Evolutionary conservation across 30 jellyfish, hydroid and myxozoan genomes (phyloP), one percentile per base, ranked within the genome.

Genomic region (Cassiopea andromeda): DNA sequence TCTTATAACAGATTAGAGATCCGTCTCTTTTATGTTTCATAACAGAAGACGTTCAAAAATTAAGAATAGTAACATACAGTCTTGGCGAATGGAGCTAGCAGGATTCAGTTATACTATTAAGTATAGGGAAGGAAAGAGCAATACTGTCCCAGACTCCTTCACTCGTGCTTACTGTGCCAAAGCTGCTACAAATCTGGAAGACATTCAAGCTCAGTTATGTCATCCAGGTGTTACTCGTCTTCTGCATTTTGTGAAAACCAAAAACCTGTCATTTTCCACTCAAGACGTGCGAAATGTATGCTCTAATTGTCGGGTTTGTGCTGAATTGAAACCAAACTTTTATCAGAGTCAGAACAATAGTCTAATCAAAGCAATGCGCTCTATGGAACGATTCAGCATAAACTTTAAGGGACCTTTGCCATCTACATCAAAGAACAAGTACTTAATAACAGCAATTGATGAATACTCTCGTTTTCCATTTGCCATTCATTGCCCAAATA

Each of bases 181-280:
- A 27, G 73, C 48, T 57, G 12, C 94, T 68, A 87, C 57, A 16
- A 59, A 91, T 89, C 80, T 44, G 46, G 48, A 48, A 75, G 64
- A 77, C 43, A 48, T 49, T 92, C 94, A 87, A 61, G 48, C 82
- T 48, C 75, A 48, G 70, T 80, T 79, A 10, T 88, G 96, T 78
- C 91, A 88, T 74, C 93, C 97, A 72, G 97, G 92, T 58, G 89
- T 89, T 18, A 89, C 97, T 48, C 93, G 97, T 19, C 88, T 79
- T 79, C 82, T 82, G 66, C 82, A 86, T 59, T 74, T 75, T 48
- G 82, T 86, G 67, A 86, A 77, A 59, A 54, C 83, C 77, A 86
- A 77, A 43, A 86, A 86, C 74, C 80, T 86, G 17, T 90, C 94
- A 74, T 86, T 46, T 61, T 75, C 90, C 46, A 86, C 90, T 27